These are phyloP conservation scores for Grapholita molesta DNA, from an alignment of 1,140 invertebrate species.

Conservation along the genomic window DNA sequence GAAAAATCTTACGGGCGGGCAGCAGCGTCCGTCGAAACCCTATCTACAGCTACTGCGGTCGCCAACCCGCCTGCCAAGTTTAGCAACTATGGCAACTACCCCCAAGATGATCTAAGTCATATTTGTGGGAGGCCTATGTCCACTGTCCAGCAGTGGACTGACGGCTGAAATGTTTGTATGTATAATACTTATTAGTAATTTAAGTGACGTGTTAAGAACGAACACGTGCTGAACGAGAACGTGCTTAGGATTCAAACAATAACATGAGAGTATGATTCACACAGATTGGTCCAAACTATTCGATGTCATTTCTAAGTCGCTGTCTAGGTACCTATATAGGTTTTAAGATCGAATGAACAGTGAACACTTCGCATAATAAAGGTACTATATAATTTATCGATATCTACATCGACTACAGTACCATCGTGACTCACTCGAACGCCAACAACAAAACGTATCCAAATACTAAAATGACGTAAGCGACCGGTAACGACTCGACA, in stretches of 20 bases:
- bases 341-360: not conserved
- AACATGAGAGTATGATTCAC: not conserved
- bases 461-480: constrained; percentile 63
- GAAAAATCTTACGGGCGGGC: no score
- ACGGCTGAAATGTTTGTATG: no score
- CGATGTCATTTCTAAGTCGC: not conserved
- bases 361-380: not conserved
- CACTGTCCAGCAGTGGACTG: no score
- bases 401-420: constrained; percentile 41
- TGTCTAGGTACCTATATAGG: not conserved
- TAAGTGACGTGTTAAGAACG: no score
- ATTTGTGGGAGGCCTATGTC: no score
- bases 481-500: constrained; percentile 45
- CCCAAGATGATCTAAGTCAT: no score
- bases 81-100: no score
- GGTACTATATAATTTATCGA: not conserved
- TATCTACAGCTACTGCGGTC: no score
- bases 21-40: no score
- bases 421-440: constrained; percentile 71
- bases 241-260: not conserved
- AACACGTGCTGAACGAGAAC: no score
- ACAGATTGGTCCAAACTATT: not conserved
- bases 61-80: no score
- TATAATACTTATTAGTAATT: no score
- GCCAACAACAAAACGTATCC: constrained; percentile 67